A percentile compares a stretch with the other conserved stretches of the same genome.
These are phyloP conservation scores for Lycopodina hypogea DNA, from an alignment of 37 sponge, comb jelly and placozoan species.

Conservation along the genomic window DNA sequence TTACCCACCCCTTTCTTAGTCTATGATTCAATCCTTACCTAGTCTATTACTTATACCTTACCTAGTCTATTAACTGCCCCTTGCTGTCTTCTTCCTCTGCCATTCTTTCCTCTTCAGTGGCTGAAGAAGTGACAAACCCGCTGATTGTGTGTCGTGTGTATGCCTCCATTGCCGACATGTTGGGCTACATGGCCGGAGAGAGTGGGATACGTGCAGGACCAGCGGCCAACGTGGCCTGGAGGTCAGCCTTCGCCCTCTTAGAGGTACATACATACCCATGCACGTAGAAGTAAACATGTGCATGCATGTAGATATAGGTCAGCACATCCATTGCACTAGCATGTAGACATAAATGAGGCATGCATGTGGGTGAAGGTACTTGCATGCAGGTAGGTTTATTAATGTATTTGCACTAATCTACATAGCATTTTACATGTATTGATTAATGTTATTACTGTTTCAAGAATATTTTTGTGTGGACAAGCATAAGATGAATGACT, in stretches of 20 bases:
- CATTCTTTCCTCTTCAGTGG: not conserved
- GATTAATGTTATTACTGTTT: no score
- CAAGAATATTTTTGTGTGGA: no score
- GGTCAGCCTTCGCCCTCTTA: conserved; percentile 59
- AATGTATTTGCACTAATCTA: not conserved
- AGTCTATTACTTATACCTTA: not conserved
- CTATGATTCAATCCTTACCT: no score
- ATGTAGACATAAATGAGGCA: not conserved
- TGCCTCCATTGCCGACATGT: conserved; percentile 83
- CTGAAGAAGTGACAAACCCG: conserved; percentile 21
- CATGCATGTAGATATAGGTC: not conserved
- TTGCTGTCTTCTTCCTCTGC: not conserved
- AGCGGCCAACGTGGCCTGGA: conserved; percentile 74
- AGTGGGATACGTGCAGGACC: conserved; percentile 75
- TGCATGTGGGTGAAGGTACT: no score
- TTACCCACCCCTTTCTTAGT: no score
- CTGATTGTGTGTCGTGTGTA: conserved; percentile 62
- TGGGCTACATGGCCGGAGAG: conserved; percentile 73
- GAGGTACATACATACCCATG: conserved; percentile 31
- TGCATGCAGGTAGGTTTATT: not conserved
- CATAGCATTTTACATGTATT: no score
- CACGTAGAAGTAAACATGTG: not conserved
- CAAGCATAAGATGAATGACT: no score
- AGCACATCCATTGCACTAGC: not conserved
- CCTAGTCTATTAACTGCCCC: not conserved